Base-by-base conservation (phyloP, 2,888 invertebrate species). In the Tyria jacobaeae region DNA sequence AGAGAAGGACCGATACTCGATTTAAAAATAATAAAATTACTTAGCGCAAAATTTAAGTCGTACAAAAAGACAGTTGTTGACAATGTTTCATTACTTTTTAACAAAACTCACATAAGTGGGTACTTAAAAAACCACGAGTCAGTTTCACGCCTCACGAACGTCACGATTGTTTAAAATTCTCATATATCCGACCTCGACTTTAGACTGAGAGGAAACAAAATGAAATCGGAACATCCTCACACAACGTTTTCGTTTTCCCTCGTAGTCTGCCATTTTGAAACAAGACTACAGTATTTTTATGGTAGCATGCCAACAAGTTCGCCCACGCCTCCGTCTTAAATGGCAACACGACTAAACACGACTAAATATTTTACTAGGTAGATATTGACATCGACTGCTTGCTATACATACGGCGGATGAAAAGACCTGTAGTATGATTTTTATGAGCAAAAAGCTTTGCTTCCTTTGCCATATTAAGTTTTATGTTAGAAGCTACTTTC, bases 271-370 rank as follows among this genome's bases (percentile, higher is more conserved):
- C 47, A 24, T 50, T 27, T 47, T 39, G 21, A 53, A 61, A 37
- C 60, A 49, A 24, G 41, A n/a, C 31, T n/a, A 41, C 41, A 60
- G 51, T 59, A 51, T 66, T 61, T 65, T 68, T 62, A 68, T 63
- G 55, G 60, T 51, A 53, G n/a, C 15, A 37, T 27, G n/a, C 15
- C 17, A 62, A 64, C 71, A 49, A 14, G 64, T n/a, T 34, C 76
- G 56, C 75, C 76, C 53, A 75, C 76, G 37, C 15, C 41, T 34
- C 3, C 21, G 57, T 68, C 31, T 61, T 68, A 67, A 53, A 75
- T 66, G 68, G 68, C 68, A 57, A 62, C 27, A 47, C 52, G n/a
- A 34, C 39, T 39, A 31, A 4, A n/a, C n/a, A n/a, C n/a, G n/a
- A n/a, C n/a, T n/a, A 51, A 56, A 24, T 52, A 52, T 57, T 56